phyloP scores from a whole-genome alignment of 2,797 vertebrate species.

The Bovichtus diacanthus region DNA sequence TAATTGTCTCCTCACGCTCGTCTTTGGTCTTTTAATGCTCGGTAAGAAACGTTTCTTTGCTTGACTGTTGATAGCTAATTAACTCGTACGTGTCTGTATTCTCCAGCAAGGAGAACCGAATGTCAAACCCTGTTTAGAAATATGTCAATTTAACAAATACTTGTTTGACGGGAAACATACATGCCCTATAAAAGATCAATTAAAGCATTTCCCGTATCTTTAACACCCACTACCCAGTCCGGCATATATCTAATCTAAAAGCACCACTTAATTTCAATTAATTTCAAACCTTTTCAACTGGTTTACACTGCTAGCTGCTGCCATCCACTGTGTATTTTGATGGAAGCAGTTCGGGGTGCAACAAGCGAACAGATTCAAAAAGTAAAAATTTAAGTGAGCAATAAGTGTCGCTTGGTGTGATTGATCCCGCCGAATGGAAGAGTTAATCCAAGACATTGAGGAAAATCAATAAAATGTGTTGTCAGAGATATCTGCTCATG shows the following conservation, averaged over 20 bases:
- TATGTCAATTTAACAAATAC: neutral
- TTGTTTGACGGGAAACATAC: rapidly evolving
- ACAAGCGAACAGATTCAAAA: neutral
- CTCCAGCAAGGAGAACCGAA: neutral
- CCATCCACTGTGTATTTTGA: rapidly evolving
- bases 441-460: rapidly evolving
- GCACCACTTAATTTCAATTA: rapidly evolving
- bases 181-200: rapidly evolving
- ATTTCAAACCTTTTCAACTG: neutral
- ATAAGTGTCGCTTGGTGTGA: rapidly evolving
- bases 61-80: slow-evolving; percentile 48
- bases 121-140: neutral
- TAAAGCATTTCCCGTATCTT: rapidly evolving
- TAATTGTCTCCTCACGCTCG: slow-evolving; percentile 21
- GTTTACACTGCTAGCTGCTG: neutral
- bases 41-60: slow-evolving; percentile 67
- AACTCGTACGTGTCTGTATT: slow-evolving; percentile 42
- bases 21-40: slow-evolving; percentile 44
- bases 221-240: neutral
- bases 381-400: neutral
- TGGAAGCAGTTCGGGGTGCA: neutral
- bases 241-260: neutral
- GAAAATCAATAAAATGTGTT: rapidly evolving
- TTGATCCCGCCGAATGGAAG: slow-evolving; percentile 22
- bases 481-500: rapidly evolving